phyloP scores from a whole-genome alignment of 2,888 invertebrate genomes.

The Enoplolaimus lenunculus region DNA sequence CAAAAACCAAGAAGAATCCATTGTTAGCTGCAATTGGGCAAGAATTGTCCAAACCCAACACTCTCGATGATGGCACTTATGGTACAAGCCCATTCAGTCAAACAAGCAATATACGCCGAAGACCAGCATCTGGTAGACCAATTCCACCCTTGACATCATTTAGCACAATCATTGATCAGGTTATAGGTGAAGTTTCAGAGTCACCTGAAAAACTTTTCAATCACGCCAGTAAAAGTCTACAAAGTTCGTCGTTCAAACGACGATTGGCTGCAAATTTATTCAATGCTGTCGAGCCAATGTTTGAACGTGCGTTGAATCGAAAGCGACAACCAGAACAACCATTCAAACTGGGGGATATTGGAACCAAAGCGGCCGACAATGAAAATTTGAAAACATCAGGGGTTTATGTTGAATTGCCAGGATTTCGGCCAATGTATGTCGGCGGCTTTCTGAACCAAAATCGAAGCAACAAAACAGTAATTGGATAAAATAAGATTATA shows the following conservation, averaged over 20 bases:
- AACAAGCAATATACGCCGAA: neutral
- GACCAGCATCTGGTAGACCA: neutral
- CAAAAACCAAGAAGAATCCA: neutral
- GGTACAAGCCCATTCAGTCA: too few relatives aligned
- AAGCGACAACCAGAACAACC: neutral
- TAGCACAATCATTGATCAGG: neutral
- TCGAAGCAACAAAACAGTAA: neutral
- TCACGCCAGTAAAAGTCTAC: neutral
- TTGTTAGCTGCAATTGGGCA: neutral
- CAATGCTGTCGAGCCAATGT: neutral
- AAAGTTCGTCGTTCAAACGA: neutral
- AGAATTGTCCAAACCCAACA: neutral
- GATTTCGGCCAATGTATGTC: conserved; percentile 10
- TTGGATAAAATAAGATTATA: too few relatives aligned
- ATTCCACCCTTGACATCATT: neutral
- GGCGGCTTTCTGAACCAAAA: conserved; percentile 8
- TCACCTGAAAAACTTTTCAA: neutral
- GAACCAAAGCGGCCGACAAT: neutral
- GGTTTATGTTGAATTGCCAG: conserved; percentile 6
- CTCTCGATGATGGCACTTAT: too few relatives aligned
- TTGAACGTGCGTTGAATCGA: neutral
- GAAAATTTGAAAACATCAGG: neutral
- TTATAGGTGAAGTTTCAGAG: neutral
- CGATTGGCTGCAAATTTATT: conserved; percentile 2
- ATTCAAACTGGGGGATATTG: neutral